Base-by-base conservation (phyloP, 2,888 invertebrate genomes). In the Brachyopa scutellaris region DNA sequence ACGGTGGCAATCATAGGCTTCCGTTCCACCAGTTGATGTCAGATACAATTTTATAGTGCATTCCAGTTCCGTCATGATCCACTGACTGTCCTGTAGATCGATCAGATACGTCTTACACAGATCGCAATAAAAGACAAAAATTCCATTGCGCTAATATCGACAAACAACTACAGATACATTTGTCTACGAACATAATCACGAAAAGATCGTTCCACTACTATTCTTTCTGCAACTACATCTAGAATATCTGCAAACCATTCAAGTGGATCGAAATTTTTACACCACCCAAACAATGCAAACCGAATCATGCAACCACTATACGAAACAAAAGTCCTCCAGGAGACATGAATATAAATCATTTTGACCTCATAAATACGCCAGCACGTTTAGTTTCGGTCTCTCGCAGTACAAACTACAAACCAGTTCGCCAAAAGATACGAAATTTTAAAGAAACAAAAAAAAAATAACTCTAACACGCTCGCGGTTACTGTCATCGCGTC, bases 311-410 rank as follows among this genome's bases (percentile, higher is more conserved):
- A 45, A 42, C 33, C 13, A 42, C 15, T 33, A 3, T 9, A 2
- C 9, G n/a, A 17, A 42, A 66, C 26, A 62, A 62, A 62, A 67
- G 53, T 74, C 79, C 62, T 69, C 67, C 55, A 74, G 79, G 69
- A 74, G 33, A 55, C 62, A 74, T 40, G 67, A 69, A 45, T 74
- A 69, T 80, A 74, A 80, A 62, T 80, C 79, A 80, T 80, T 62
- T 74, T 74, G 74, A 74, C 79, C 79, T 69, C 74, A 74, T 74
- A 80, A 78, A 80, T 57, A 69, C 57, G 55, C 31, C 61, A 31
- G 49, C 61, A 67, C 74, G 74, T 62, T 62, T 66, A 47, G 61
- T 38, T 74, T 69, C 61, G 47, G 49, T 38, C 36, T 38, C 36
- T 40, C 47, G 26, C 31, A 17, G 15, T 8, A 1, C 5, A 42